These are phyloP conservation scores for Myripristis jacobus DNA, from an alignment of 2,797 vertebrate species.

Conservation along the genomic window DNA sequence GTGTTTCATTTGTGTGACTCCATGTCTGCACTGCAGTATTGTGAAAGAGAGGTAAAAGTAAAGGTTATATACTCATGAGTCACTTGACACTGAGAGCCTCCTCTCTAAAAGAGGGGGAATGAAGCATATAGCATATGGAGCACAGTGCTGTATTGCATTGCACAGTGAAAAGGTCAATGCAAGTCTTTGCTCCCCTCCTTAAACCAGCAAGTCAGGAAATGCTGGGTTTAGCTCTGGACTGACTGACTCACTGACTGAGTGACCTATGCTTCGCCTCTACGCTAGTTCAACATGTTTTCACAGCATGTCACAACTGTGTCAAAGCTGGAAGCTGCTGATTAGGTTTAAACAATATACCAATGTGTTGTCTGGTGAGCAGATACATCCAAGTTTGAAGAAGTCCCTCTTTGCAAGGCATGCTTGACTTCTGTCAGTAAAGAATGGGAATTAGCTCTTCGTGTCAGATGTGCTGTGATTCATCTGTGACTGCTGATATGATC, in stretches of 20 bases:
- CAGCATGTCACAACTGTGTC: constrained; percentile 36
- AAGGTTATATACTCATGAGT: constrained; percentile 49
- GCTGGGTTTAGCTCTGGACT: not conserved
- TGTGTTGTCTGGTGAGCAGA: constrained; percentile 41
- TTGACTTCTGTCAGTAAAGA: constrained; percentile 56
- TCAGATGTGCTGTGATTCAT: constrained; percentile 67
- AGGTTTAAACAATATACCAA: not conserved
- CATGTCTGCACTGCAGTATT: constrained; percentile 6
- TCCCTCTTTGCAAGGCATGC: constrained; percentile 27
- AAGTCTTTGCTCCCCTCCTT: constrained; percentile 8
- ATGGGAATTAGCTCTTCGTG: constrained; percentile 54
- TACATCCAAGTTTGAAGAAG: constrained; percentile 43
- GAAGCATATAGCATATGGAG: not conserved
- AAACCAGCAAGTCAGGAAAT: constrained; percentile 23
- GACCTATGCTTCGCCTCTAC: constrained; percentile 2
- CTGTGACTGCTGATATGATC: constrained; percentile 56
- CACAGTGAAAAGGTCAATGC: constrained; percentile 40
- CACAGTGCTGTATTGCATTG: constrained; percentile 1
- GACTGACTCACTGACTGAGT: not conserved
- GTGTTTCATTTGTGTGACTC: constrained; percentile 10
- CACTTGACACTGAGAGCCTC: constrained; percentile 25
- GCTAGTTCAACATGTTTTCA: not conserved
- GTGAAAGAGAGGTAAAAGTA: constrained; percentile 23
- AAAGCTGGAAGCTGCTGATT: constrained; percentile 1
- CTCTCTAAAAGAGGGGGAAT: not conserved